A percentile compares a stretch with the other conserved stretches of the same genome.
Evolutionary conservation across 2,113 vertebrate genomes (phyloP).

Genomic region (Centrocercus urophasianus): DNA sequence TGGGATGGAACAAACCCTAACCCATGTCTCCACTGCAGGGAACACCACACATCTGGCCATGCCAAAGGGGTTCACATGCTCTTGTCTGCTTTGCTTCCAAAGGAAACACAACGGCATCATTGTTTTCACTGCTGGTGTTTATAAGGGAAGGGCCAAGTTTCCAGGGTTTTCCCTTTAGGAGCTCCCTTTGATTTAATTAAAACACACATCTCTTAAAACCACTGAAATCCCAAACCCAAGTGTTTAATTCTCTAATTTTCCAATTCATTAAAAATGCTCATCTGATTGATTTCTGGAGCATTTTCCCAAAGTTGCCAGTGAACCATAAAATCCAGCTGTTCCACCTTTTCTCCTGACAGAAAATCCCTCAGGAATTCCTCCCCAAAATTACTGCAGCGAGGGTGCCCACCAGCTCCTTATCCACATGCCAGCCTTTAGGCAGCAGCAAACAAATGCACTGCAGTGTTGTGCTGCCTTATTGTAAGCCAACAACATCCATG

Average conservation of each 20-base stretch:
- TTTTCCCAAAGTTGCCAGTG: not conserved
- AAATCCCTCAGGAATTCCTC: not conserved
- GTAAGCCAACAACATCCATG: not conserved
- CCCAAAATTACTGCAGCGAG: not conserved
- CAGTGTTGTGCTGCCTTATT: accelerated
- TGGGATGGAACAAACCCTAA: not conserved
- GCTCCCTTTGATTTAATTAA: not conserved
- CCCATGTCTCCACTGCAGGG: accelerated
- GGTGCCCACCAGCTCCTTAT: not conserved
- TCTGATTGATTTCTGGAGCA: not conserved
- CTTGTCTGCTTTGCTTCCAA: not conserved
- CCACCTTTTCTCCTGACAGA: not conserved
- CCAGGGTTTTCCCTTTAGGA: not conserved
- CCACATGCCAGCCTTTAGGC: not conserved
- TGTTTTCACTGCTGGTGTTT: not conserved
- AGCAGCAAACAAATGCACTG: not conserved
- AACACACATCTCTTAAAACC: not conserved
- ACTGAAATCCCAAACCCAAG: not conserved
- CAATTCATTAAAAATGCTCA: not conserved
- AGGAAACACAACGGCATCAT: not conserved
- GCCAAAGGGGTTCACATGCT: not conserved
- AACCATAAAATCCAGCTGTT: not conserved
- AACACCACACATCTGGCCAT: not conserved
- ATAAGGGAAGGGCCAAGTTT: not conserved
- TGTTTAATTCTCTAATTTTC: not conserved